Evolutionary conservation across 2,888 invertebrate species (phyloP), one percentile per base, ranked within the genome.

Genomic region (Apoderus coryli): DNA sequence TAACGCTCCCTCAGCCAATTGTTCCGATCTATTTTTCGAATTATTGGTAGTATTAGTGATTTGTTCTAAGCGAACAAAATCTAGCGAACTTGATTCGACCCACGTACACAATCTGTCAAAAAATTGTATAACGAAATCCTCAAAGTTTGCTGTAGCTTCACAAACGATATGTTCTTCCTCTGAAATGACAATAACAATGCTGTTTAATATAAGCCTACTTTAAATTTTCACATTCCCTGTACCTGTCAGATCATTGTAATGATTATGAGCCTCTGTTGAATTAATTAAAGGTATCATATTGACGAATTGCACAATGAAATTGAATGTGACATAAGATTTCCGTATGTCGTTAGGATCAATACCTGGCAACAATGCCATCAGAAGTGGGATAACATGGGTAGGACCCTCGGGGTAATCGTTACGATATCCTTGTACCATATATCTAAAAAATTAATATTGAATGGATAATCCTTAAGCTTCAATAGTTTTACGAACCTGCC

Each of bases 311-410:
- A 78, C 67, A 31, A 89, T 74, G 47, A 86, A 75, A 46, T 81
- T 80, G 35, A 88, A 69, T 0, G 85, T 78, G 13, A 77, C 66
- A 29, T 76, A 60, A 13, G 76, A 76, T 54, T 81, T 81, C 40
- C 70, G 68, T 23, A 77, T 66, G 54, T 92, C 90, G 49, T 92
- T 92, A 0, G 85, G 76, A 54, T 92, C 92, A 24, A 93, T 76
- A 9, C 88, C 90, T 0, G 92, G 90, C 10, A 93, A 59, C 1
- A 81, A 66, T 1, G 77, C 73, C 51, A 80, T 69, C 9, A 92
- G 61, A 14, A 92, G 61, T 0, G 86, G 84, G 10, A 92, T 64
- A 0, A 88, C 74, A 46, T 88, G 82, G 0, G 72, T 69, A 3
- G 79, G 77, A 1, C 86, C 88, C 51, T 81, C 82, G 0, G 73